These are phyloP conservation scores for Drosophila sulfurigaster DNA, from an alignment of 1,140 invertebrate genomes.

Conservation along the genomic window DNA sequence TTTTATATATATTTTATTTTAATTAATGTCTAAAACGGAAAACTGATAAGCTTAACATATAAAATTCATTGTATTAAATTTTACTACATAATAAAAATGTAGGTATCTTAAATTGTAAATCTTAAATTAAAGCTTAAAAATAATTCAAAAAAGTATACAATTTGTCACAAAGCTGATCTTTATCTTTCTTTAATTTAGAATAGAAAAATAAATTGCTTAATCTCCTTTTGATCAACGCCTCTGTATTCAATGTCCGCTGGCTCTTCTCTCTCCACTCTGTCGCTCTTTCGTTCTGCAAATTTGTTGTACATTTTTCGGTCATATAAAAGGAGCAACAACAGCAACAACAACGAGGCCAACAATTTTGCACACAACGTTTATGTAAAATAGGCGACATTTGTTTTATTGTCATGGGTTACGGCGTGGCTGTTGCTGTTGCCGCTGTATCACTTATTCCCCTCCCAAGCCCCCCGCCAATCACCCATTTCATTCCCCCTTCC, in stretches of 20 bases:
- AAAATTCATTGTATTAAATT: too few species aligned
- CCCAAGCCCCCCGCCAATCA: neutral
- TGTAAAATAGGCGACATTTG: conserved; percentile 81
- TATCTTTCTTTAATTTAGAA: neutral
- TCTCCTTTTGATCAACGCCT: conserved; percentile 40
- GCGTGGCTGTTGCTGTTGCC: conserved; percentile 17
- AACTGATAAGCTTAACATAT: too few species aligned
- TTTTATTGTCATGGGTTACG: conserved; percentile 74
- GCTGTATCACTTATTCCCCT: conserved; percentile 11
- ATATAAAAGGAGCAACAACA: conserved; percentile 45
- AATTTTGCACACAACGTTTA: conserved; percentile 78
- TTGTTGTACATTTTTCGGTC: conserved; percentile 59
- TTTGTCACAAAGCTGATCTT: neutral
- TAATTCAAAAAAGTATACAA: too few species aligned
- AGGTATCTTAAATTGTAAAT: too few species aligned
- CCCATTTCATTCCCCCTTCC: neutral
- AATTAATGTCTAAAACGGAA: too few species aligned
- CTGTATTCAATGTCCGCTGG: conserved; percentile 7
- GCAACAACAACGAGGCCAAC: conserved; percentile 57
- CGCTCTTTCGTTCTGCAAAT: neutral
- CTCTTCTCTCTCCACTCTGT: neutral
- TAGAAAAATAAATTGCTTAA: conserved; percentile 25
- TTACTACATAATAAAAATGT: too few species aligned
- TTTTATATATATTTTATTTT: too few species aligned
- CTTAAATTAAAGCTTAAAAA: too few species aligned